These are phyloP conservation scores for Chanos chanos DNA, from an alignment of 2,797 vertebrate species.

Conservation along the genomic window DNA sequence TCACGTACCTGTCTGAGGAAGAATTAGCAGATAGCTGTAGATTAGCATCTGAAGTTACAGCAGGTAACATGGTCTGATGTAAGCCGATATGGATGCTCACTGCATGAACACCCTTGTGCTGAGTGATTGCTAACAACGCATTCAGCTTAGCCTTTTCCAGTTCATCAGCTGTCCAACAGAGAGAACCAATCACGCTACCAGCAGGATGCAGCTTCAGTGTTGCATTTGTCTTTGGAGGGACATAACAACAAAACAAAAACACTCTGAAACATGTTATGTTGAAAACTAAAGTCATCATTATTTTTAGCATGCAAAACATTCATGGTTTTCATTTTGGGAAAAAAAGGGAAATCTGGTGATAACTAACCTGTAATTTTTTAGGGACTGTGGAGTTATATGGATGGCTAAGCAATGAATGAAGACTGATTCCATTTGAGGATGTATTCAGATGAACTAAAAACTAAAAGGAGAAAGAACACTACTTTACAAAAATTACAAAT, in stretches of 20 bases:
- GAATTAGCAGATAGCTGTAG: conserved; percentile 68
- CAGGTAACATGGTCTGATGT: conserved; percentile 65
- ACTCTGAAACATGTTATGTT: not conserved
- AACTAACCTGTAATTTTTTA: conserved; percentile 61
- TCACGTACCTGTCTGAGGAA: conserved; percentile 72
- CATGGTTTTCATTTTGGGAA: not conserved
- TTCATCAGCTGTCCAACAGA: conserved; percentile 63
- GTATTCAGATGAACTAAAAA: conserved; percentile 61
- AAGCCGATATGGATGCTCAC: conserved; percentile 58
- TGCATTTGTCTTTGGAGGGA: conserved; percentile 65
- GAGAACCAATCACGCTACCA: conserved; percentile 58
- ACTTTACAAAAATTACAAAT: too few species aligned
- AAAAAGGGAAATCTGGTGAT: not conserved
- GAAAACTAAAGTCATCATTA: not conserved
- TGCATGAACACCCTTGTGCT: conserved; percentile 41
- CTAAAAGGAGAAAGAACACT: conserved; percentile 44
- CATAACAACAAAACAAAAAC: not conserved
- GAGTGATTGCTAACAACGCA: conserved; percentile 53
- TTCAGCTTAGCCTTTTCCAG: conserved; percentile 63
- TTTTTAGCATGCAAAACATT: not conserved
- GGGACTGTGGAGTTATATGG: conserved; percentile 62
- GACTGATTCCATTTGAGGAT: conserved; percentile 46
- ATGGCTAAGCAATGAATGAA: conserved; percentile 61
- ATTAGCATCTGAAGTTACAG: conserved; percentile 47
- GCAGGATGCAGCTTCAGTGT: conserved; percentile 41